Evolutionary conservation across 2,888 invertebrate species (phyloP), one percentile per base, ranked within the genome.

Genomic region (Nomada ferruginata): DNA sequence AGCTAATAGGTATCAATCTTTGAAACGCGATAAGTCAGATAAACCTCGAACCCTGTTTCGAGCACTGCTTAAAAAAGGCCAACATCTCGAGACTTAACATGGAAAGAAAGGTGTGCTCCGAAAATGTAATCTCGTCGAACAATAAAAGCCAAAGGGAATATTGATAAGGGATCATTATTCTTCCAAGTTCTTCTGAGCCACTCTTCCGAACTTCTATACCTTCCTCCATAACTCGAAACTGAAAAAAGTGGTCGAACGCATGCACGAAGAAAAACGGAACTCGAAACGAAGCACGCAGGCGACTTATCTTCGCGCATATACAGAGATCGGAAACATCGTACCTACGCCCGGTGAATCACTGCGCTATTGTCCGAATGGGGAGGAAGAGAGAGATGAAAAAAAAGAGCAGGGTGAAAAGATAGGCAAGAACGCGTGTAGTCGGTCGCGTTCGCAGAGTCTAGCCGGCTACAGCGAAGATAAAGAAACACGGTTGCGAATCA

Each of bases 401-500:
- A 73, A 69, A 73, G 59, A 57, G 9, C 57, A 52, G 75, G 75
- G 70, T 75, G 70, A 59, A 82, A 82, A 85, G 83, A 87, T 79
- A 83, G 78, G 76, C 74, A 81, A 81, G 72, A 69, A 75, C 74
- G 83, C 76, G 82, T 79, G 76, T 76, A 72, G 73, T 79, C 80
- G 63, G 76, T 78, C 72, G 66, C 55, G 85, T 83, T 79, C 71
- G 83, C 60, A 68, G 50, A 71, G 68, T 70, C 69, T 71, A 76
- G 82, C 57, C 68, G 76, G 61, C 69, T 80, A 82, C 84, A 69
- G 71, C 57, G 83, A 84, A 92, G 91, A 92, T 92, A 92, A 92
- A 93, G 92, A 92, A 91, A 92, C 91, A 92, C 88, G 92, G 93
- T 92, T 93, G 91, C 92, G 92, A 93, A 93, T 93, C 92, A 93